Conservation (phyloP, 2,113 vertebrate species). For the Nipponia nippon region DNA sequence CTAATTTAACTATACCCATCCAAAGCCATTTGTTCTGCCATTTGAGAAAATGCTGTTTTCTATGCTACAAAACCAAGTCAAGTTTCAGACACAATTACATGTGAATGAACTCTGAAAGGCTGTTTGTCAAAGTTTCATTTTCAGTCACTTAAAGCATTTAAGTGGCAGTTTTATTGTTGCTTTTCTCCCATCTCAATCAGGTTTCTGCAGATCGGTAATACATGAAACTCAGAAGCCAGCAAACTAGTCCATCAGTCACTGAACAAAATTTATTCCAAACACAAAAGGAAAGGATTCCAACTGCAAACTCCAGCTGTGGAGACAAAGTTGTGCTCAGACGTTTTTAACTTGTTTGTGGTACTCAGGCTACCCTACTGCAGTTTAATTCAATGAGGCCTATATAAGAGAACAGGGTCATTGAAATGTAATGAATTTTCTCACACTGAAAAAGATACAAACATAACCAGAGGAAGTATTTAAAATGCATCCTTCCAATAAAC, state of each 20-base stretch:
- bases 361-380: neutral
- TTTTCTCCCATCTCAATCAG: neutral
- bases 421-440: neutral
- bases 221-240: neutral
- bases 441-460: neutral
- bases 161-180: neutral
- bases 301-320: neutral
- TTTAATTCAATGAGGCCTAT: neutral
- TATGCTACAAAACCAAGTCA: neutral
- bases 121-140: constrained; percentile 9
- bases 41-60: neutral
- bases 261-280: neutral
- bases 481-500: neutral
- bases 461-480: neutral
- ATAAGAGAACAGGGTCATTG: neutral
- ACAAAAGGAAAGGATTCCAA: neutral
- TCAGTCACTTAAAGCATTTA: neutral
- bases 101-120: neutral
- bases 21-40: neutral
- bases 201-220: neutral
- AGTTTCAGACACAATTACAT: neutral
- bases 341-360: neutral
- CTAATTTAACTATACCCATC: neutral
- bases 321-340: neutral
- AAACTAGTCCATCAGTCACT: neutral